A percentile compares a stretch with the other conserved stretches of the same genome.
Evolutionary conservation across 2,888 invertebrate species (phyloP).

Genomic region (Horisme vitalbata): DNA sequence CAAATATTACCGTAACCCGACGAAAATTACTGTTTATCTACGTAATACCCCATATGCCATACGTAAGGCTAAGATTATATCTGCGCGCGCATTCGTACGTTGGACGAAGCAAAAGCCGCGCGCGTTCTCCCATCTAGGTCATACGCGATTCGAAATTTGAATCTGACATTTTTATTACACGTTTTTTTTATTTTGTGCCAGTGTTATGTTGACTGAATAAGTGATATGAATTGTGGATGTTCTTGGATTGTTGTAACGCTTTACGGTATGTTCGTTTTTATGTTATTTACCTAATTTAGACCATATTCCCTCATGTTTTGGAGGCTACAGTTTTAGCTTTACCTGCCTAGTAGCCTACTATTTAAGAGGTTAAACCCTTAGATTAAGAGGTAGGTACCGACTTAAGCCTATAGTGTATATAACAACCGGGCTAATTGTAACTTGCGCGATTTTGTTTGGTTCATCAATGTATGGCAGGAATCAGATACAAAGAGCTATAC

Average conservation of each 20-base stretch:
- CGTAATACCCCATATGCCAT: constrained; percentile 50
- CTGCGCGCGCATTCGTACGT: constrained; percentile 60
- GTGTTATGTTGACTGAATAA: constrained; percentile 16
- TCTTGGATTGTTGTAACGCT: constrained; percentile 31
- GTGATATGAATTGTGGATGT: constrained; percentile 30
- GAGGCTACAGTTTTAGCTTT: too few species aligned
- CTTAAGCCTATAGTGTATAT: too few species aligned
- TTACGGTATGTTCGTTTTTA: constrained; percentile 8
- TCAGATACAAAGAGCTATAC: too few species aligned
- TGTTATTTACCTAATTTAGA: background rate
- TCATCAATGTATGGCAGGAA: too few species aligned
- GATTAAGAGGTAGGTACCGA: too few species aligned
- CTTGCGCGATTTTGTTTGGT: too few species aligned
- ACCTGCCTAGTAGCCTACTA: too few species aligned
- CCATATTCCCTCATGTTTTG: too few species aligned
- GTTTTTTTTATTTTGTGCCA: constrained; percentile 16
- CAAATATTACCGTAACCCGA: constrained; percentile 38
- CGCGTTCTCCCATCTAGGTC: constrained; percentile 56
- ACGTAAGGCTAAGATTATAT: constrained; percentile 44
- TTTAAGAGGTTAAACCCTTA: too few species aligned
- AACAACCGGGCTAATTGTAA: too few species aligned
- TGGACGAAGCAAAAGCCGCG: constrained; percentile 55
- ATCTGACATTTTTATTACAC: constrained; percentile 28
- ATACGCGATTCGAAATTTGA: constrained; percentile 50
- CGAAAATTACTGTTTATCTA: constrained; percentile 60